Evolutionary conservation across 2,888 invertebrate genomes (phyloP).

Genomic region (Callyntrura sp.): DNA sequence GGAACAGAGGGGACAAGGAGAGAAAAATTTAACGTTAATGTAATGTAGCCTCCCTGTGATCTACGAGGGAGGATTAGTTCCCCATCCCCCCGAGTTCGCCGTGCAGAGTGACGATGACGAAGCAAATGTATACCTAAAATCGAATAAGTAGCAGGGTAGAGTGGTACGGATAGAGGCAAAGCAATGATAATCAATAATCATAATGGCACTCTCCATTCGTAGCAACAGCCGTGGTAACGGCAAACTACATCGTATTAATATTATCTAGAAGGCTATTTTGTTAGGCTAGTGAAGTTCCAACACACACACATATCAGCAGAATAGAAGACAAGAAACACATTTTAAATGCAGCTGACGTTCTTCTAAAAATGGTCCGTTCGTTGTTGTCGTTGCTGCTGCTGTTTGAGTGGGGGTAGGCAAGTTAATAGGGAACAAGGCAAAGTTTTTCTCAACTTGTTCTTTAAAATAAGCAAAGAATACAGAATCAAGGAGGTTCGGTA

Average conservation of each 20-base stretch:
- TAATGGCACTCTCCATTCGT: constrained; percentile 41
- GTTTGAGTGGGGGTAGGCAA: background rate
- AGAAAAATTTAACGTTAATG: too few species aligned
- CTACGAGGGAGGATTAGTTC: too few species aligned
- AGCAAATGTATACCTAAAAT: constrained; percentile 14
- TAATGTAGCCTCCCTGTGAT: too few species aligned
- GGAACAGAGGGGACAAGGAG: too few species aligned
- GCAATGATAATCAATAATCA: constrained; percentile 38
- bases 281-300: background rate
- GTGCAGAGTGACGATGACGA: background rate
- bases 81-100: background rate
- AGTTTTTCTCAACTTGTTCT: constrained; percentile 26
- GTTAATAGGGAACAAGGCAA: constrained; percentile 12
- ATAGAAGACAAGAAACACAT: constrained; percentile 11
- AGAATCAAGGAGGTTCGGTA: too few species aligned
- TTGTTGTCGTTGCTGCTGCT: too few species aligned
- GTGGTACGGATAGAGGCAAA: background rate
- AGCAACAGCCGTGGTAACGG: background rate
- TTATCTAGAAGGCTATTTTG: constrained; percentile 17
- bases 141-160: background rate
- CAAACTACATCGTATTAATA: constrained; percentile 14
- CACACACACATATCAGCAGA: background rate
- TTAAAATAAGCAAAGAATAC: background rate
- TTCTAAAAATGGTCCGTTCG: constrained; percentile 46
- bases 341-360: constrained; percentile 69